These are phyloP conservation scores for Candoia aspera DNA, from an alignment of 2,113 vertebrate genomes.

Conservation along the genomic window DNA sequence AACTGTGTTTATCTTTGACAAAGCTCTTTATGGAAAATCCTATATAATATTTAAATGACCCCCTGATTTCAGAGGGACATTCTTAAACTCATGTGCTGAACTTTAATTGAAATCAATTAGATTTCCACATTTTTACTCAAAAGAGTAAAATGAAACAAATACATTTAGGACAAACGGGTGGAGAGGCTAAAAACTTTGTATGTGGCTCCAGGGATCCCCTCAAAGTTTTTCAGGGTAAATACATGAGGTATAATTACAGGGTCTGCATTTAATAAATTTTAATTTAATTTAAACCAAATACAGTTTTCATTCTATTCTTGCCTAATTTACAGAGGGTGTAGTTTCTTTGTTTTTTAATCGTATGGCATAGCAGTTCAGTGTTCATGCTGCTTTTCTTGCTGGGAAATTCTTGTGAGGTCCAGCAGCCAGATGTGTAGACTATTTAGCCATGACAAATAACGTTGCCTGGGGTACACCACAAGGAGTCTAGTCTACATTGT, in stretches of 20 bases:
- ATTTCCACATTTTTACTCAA: not conserved
- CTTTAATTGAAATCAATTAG: not conserved
- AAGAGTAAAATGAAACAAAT: not conserved
- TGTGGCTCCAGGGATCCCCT: not conserved
- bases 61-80: not conserved
- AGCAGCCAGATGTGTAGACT: no score
- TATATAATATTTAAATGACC: not conserved
- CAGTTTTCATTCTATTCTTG: not conserved
- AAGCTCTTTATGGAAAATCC: not conserved
- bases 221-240: not conserved
- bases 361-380: no score
- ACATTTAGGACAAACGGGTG: not conserved
- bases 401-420: no score
- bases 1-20: not conserved
- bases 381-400: no score
- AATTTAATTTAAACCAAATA: not conserved
- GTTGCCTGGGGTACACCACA: no score
- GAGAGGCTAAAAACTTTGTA: not conserved
- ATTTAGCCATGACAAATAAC: no score
- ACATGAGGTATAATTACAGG: not conserved
- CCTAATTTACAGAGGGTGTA: not conserved
- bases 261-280: not conserved
- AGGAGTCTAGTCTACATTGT: no score
- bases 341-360: not conserved
- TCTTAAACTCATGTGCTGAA: not conserved